phyloP scores from a whole-genome alignment of 2,888 invertebrate genomes.

The Hydropsyche betteni region DNA sequence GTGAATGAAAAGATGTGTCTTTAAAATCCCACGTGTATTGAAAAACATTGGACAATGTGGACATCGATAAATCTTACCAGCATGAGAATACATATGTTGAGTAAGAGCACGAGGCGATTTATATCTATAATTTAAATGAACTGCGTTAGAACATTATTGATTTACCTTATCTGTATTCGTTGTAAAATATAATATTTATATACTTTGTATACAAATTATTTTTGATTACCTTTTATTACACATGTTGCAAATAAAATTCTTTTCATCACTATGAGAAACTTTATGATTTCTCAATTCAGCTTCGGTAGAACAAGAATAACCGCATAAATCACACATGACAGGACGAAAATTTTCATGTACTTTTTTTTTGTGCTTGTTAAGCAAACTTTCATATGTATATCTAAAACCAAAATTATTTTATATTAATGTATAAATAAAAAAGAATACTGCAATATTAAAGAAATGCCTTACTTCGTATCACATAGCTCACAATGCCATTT shows the following conservation, averaged over 20 bases:
- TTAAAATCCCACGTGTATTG: slow-evolving; percentile 47
- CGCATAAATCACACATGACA: too few species aligned
- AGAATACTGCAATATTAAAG: background rate
- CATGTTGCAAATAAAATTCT: slow-evolving; percentile 47
- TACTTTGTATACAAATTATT: too few species aligned
- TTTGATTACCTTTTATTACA: slow-evolving; percentile 52
- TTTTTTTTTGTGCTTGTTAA: slow-evolving; percentile 53
- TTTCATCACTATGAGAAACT: slow-evolving; percentile 41
- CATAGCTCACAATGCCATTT: slow-evolving; percentile 54
- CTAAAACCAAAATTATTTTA: slow-evolving; percentile 30
- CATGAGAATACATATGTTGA: slow-evolving; percentile 48
- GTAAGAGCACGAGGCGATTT: slow-evolving; percentile 54
- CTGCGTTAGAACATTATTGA: too few species aligned
- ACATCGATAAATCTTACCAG: slow-evolving; percentile 48
- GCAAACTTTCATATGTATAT: slow-evolving; percentile 53
- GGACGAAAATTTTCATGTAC: slow-evolving; percentile 54
- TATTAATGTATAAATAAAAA: background rate
- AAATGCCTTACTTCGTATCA: slow-evolving; percentile 43
- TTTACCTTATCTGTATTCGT: background rate
- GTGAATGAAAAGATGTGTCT: slow-evolving; percentile 53
- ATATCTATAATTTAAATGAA: slow-evolving; percentile 51
- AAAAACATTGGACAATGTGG: slow-evolving; percentile 49
- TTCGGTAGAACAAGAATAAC: slow-evolving; percentile 43
- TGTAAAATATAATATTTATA: too few species aligned
- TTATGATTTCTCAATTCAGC: slow-evolving; percentile 47